Base-by-base conservation (phyloP, 2,888 invertebrate species). In the Thecocarcelia acutangulata region DNA sequence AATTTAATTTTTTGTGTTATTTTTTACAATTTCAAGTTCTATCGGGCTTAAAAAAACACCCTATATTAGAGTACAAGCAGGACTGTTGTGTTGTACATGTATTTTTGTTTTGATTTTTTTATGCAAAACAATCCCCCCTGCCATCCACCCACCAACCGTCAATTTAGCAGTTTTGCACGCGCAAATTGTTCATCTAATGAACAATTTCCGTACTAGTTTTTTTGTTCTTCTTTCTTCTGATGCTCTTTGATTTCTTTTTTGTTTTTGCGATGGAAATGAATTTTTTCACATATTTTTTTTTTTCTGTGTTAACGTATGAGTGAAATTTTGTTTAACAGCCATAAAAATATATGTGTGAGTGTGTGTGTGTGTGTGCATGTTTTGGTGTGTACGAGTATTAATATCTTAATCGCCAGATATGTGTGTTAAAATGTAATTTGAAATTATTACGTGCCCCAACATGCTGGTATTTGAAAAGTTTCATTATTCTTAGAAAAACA, bases 171-270 rank as follows among this genome's bases (percentile, higher is more conserved):
- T 74, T 82, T 82, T 82, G 73, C 77, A 82, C 81, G 77, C 81
- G 81, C 81, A 82, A 82, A 82, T 77, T 82, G 77, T 74, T 77
- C 73, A 74, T 63, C 81, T 82, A 82, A 82, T 82, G 81, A 82
- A 82, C 81, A 82, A 82, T 82, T 82, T 82, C 81, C 81, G 81
- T 82, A 82, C 77, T 74, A 77, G 56, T 77, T 82, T 52, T 50
- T 69, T 64, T 52, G 28, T 37, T 76, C 37, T 37, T 76, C 42
- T 42, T 44, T n/a, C 3, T 59, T 40, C 11, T 54, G 48, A 56
- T 44, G 21, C 17, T 68, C 59, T 78, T 66, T 56, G 56, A 74
- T 75, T 68, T 76, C 59, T 24, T 50, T 37, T 28, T 4, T 42
- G 50, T 56, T 24, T 13, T 0, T 28, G 13, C 24, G 21, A 64